Evolutionary conservation across 2,113 vertebrate species (phyloP).

Genomic region (Sebastes fasciatus): DNA sequence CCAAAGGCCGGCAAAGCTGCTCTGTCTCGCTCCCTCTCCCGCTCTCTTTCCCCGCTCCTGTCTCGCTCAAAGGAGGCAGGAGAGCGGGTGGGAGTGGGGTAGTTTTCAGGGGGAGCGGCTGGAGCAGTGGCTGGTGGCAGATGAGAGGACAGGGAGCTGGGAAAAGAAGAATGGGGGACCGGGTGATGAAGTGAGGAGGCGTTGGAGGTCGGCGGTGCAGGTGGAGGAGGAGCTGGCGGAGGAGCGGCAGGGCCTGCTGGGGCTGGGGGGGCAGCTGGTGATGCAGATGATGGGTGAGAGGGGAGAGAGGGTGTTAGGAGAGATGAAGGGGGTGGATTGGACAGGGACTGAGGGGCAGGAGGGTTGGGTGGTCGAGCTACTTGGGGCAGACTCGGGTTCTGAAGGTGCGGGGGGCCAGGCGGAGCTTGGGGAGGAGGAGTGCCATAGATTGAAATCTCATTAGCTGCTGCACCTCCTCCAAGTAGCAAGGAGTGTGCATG

Average conservation of each 20-base stretch:
- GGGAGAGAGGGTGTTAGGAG: constrained; percentile 72
- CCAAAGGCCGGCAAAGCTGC: constrained; percentile 74
- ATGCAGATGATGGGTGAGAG: constrained; percentile 76
- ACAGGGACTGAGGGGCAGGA: constrained; percentile 78
- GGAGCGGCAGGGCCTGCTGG: constrained; percentile 70
- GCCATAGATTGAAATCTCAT: constrained; percentile 83
- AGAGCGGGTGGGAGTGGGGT: constrained; percentile 86
- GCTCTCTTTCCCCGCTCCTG: constrained; percentile 79
- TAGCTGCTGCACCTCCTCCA: constrained; percentile 74
- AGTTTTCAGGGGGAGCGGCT: constrained; percentile 81
- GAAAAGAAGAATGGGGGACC: constrained; percentile 82
- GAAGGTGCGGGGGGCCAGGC: constrained; percentile 76
- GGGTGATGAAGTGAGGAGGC: constrained; percentile 78
- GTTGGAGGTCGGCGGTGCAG: constrained; percentile 77
- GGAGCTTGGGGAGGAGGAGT: constrained; percentile 82
- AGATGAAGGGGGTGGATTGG: constrained; percentile 77
- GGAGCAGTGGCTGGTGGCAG: constrained; percentile 82
- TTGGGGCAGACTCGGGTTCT: constrained; percentile 75
- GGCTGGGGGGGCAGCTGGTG: constrained; percentile 69
- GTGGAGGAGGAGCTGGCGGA: constrained; percentile 81
- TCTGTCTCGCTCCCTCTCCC: constrained; percentile 78
- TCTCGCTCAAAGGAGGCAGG: constrained; percentile 78
- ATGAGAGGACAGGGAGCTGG: constrained; percentile 80
- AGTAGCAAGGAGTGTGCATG: constrained; percentile 84
- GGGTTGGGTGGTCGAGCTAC: constrained; percentile 80